Percentiles rank a stretch among this genome's conserved stretches.
Conservation (phyloP, 2,797 vertebrate species). For the Tokudaia tokunoshimensis region DNA sequence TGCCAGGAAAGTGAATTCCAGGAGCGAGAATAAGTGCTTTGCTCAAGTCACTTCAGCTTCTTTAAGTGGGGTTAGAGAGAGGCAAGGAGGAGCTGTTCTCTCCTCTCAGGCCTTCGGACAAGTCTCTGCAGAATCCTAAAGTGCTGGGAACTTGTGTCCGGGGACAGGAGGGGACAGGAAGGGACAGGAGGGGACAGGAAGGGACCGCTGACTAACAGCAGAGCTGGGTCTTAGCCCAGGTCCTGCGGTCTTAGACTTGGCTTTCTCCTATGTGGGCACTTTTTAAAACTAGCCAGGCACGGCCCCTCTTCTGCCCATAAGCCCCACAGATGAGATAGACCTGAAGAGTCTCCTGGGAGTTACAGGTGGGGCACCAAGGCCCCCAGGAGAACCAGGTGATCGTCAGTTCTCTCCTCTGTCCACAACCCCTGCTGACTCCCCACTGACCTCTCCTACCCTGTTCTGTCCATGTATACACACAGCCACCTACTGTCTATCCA, state of each 20-base stretch:
- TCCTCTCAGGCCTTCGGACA: neutral
- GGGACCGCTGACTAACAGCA: neutral
- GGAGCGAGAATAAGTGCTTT: slow-evolving; percentile 65
- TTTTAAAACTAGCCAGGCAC: neutral
- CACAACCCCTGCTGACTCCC: neutral
- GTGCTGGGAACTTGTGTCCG: neutral
- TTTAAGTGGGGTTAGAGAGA: slow-evolving; percentile 12
- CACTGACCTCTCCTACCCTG: neutral
- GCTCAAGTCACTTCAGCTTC: slow-evolving; percentile 37
- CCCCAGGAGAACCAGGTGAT: neutral
- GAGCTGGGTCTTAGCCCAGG: neutral
- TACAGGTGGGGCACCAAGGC: neutral
- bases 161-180: neutral
- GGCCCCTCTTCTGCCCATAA: neutral
- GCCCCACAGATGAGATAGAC: neutral
- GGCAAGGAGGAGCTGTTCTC: neutral
- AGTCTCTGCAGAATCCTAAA: neutral
- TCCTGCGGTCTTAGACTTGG: neutral
- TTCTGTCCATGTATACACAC: neutral
- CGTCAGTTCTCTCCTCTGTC: neutral
- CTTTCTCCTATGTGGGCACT: neutral
- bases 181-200: neutral
- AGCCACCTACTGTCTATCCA: neutral
- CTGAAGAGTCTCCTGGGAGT: neutral
- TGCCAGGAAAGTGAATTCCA: slow-evolving; percentile 77